Evolutionary conservation across 2,113 vertebrate genomes (phyloP).

Genomic region (Deroptyus accipitrinus): DNA sequence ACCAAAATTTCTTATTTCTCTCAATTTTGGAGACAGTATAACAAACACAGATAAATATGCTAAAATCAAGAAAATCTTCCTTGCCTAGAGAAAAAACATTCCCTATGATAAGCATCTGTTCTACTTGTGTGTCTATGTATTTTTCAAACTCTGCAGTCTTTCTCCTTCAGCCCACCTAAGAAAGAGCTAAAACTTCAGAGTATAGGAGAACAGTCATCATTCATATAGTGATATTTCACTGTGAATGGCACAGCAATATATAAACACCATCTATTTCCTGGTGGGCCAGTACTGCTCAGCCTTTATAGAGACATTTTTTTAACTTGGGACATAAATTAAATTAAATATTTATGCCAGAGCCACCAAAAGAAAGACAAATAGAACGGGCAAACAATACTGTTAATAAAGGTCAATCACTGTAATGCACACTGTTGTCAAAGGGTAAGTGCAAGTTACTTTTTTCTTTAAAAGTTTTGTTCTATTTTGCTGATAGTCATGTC

Average conservation of each 20-base stretch:
- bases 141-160: neutral
- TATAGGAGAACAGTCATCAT: neutral
- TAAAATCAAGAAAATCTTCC: neutral
- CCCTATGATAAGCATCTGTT: neutral
- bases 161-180: neutral
- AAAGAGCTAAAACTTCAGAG: constrained; percentile 39
- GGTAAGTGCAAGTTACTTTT: constrained; percentile 63
- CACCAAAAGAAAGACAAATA: constrained; percentile 70
- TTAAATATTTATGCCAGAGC: constrained; percentile 72
- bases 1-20: neutral
- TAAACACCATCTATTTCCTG: constrained; percentile 14
- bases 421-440: constrained; percentile 68
- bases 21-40: neutral
- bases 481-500: constrained; percentile 48
- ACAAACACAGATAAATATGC: neutral
- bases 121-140: neutral
- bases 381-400: constrained; percentile 62
- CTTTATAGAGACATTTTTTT: constrained; percentile 38
- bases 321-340: constrained; percentile 73
- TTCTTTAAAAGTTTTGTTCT: constrained; percentile 60
- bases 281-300: constrained; percentile 2
- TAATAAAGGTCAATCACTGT: constrained; percentile 70
- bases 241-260: neutral
- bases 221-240: constrained; percentile 12
- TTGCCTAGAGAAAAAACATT: neutral